Evolutionary conservation across 2,113 vertebrate species (phyloP), one percentile per base, ranked within the genome.

Genomic region (Menura novaehollandiae): DNA sequence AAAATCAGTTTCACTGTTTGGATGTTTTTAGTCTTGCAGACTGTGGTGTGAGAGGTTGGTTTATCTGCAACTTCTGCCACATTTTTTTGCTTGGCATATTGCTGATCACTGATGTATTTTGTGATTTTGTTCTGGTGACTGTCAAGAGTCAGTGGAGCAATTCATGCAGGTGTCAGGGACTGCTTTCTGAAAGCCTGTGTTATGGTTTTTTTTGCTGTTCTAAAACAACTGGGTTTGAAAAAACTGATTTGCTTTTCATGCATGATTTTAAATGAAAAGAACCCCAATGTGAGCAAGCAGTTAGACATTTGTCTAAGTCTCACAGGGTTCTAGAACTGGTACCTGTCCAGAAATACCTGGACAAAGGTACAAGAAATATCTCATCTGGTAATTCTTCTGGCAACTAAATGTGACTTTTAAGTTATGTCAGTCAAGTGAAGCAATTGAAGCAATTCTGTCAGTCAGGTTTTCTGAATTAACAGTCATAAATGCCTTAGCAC

Each of bases 381-480:
- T 82, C 26, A 71, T 47, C 77, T 62, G 44, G 28, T 59, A 82
- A 81, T 80, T 91, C 33, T 94, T 94, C 18, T 19, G 11, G 44
- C n/a, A 94, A 89, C 58, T 33, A 91, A 83, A 80, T 47, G 22
- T 63, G 39, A 52, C 63, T 91, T 95, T 84, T 80, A 82, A 79
- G 64, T 39, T 74, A 11, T 83, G 51, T 74, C 72, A 82, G 16
- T 75, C 53, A 77, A 83, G 44, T 41, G 51, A 88, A 78, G 37
- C 47, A 76, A 59, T 75, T 88, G 52, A 92, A 80, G 62, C 69
- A 69, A 44, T 88, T 91, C 83, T 89, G 52, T 66, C 91, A 96
- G 35, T 83, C 51, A 39, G 14, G 24, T 41, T 51, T 59, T 83
- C 55, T 3, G 47, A 96, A 88, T 92, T 92, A 66, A 76, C 56